Percentiles rank a stretch among this genome's conserved stretches.
Conservation (phyloP, 2,797 vertebrate species). For the Melanotaenia parkinsoni region DNA sequence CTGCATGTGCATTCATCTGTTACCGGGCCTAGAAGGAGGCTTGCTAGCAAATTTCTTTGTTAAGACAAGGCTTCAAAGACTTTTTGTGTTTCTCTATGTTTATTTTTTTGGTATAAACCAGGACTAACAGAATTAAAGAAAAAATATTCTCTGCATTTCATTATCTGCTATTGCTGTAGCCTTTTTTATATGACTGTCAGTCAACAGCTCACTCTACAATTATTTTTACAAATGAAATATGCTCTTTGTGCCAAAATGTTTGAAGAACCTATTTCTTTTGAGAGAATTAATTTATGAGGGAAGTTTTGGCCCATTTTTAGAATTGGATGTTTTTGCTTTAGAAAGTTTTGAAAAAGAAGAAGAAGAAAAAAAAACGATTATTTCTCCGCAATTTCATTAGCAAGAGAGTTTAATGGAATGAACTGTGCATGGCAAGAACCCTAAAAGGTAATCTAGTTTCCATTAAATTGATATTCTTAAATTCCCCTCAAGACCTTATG, state of each 20-base stretch:
- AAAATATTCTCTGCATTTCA: conserved; percentile 35
- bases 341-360: background rate
- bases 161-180: conserved; percentile 24
- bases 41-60: conserved; percentile 14
- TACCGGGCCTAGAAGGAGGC: conserved; percentile 50
- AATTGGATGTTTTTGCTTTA: conserved; percentile 35
- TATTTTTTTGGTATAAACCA: background rate
- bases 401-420: conserved; percentile 50
- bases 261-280: background rate
- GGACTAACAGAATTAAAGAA: conserved; percentile 16
- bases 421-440: conserved; percentile 55
- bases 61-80: conserved; percentile 1
- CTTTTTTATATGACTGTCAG: conserved; percentile 42
- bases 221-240: conserved; percentile 24
- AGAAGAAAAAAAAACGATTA: background rate
- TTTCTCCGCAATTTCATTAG: conserved; percentile 45
- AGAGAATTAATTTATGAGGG: background rate
- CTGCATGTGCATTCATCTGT: conserved; percentile 41
- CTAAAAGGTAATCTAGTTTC: conserved; percentile 76
- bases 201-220: conserved; percentile 36
- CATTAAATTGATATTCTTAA: conserved; percentile 74
- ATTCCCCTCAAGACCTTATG: conserved; percentile 66
- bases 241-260: background rate
- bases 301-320: conserved; percentile 23
- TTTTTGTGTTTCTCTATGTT: background rate